Conservation (phyloP, 2,113 vertebrate genomes). For the Actinemys pallida region DNA sequence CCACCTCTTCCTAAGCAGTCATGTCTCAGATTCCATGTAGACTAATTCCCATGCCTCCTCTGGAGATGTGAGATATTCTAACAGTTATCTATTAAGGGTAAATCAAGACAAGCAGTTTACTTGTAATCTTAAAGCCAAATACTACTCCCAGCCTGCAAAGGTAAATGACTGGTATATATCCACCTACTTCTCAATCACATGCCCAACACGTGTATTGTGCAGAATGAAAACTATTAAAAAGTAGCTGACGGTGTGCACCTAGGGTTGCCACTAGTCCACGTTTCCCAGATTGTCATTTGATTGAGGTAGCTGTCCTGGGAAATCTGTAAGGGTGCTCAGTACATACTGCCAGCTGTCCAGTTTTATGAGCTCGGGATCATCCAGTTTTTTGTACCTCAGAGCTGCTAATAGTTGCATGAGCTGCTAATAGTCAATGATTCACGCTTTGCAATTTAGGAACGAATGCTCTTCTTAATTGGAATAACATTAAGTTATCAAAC, state of each 20-base stretch:
- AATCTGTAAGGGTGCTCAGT: not conserved
- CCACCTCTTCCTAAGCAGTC: not conserved
- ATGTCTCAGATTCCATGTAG: accelerated
- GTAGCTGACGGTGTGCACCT: not conserved
- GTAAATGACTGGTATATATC: not conserved
- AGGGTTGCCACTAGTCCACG: not conserved
- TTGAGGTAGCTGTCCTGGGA: not conserved
- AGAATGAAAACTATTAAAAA: not conserved
- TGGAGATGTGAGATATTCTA: not conserved
- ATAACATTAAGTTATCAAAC: not conserved
- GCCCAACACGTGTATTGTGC: not conserved
- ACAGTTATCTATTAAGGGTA: not conserved
- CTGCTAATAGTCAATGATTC: not conserved
- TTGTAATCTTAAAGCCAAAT: not conserved
- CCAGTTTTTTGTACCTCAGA: not conserved
- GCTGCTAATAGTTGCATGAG: not conserved
- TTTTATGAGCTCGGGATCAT: not conserved
- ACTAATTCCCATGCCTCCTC: not conserved
- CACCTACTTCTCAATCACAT: not conserved
- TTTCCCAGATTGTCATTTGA: not conserved
- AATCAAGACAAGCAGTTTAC: not conserved
- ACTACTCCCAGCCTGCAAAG: not conserved
- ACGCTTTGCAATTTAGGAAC: not conserved
- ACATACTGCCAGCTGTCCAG: not conserved
- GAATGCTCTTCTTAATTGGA: not conserved